A percentile compares a stretch with the other conserved stretches of the same genome.
These are phyloP conservation scores for Masticophis lateralis DNA, from an alignment of 2,797 vertebrate species.

Conservation along the genomic window DNA sequence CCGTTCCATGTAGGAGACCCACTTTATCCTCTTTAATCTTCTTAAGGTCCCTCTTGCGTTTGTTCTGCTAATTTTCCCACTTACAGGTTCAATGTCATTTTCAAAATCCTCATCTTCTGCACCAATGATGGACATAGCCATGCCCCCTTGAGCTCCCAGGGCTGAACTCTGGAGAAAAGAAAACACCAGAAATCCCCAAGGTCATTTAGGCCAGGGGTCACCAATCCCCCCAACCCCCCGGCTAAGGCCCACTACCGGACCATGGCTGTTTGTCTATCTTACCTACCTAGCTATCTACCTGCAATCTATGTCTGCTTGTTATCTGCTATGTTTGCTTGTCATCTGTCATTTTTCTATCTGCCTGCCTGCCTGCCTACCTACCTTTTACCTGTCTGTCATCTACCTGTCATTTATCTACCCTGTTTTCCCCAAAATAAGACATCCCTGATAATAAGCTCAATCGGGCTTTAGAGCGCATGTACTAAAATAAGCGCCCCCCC, in stretches of 20 bases:
- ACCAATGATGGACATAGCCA: constrained; percentile 84
- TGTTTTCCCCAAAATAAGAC: no score
- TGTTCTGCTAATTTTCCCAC: constrained; percentile 49
- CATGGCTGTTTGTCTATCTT: neutral
- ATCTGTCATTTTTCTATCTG: neutral
- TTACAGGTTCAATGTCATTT: constrained; percentile 84
- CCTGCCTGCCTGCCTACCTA: no score
- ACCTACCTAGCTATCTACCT: no score
- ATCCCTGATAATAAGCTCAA: no score
- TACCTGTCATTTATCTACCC: no score
- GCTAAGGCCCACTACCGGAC: no score
- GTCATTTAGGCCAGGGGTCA: neutral
- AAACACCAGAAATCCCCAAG: neutral
- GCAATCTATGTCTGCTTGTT: no score
- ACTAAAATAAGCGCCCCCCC: no score
- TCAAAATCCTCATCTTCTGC: constrained; percentile 95
- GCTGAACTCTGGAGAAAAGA: neutral
- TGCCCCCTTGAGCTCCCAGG: neutral
- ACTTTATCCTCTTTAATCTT: neutral
- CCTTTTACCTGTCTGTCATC: no score
- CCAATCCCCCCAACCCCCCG: accelerated
- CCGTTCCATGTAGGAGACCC: neutral
- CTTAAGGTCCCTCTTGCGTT: neutral
- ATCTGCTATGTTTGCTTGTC: no score
- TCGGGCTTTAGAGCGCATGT: no score